Percentiles rank a stretch among this genome's conserved stretches.
These are phyloP conservation scores for Patiria pectinifera DNA, from an alignment of 53 echinoderm and acorn worm species.

Conservation along the genomic window DNA sequence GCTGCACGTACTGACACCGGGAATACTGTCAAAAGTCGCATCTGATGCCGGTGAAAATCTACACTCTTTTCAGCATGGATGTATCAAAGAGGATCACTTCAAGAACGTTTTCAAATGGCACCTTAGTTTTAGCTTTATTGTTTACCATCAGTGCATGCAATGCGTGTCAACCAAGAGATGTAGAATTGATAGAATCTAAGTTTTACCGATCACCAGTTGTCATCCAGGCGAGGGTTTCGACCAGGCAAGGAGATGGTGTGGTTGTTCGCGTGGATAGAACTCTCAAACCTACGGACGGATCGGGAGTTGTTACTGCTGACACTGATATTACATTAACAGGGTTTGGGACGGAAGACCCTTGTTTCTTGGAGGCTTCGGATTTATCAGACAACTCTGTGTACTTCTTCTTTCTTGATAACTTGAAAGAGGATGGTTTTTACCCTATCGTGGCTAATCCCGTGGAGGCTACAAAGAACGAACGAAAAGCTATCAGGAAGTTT, in stretches of 20 bases:
- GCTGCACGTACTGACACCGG: background rate
- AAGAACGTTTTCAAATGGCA: constrained; percentile 25
- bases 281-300: constrained; percentile 10
- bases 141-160: constrained; percentile 29
- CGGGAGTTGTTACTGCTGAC: background rate
- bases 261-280: constrained; percentile 39
- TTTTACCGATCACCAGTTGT: constrained; percentile 40
- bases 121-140: constrained; percentile 10
- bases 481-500: constrained; percentile 39
- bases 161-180: constrained; percentile 43
- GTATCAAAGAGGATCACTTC: constrained; percentile 22
- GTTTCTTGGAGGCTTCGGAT: constrained; percentile 54
- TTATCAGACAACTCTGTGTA: constrained; percentile 43
- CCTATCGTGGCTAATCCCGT: constrained; percentile 46
- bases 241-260: background rate
- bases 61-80: constrained; percentile 41
- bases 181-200: constrained; percentile 20
- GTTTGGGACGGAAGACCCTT: constrained; percentile 65
- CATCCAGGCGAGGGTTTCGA: constrained; percentile 24
- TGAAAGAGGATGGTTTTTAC: constrained; percentile 27
- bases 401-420: constrained; percentile 44
- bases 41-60: background rate
- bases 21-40: background rate
- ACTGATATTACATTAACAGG: constrained; percentile 38
- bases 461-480: constrained; percentile 9